Evolutionary conservation across 2,113 vertebrate genomes (phyloP).

Genomic region (Coryphaenoides rupestris): DNA sequence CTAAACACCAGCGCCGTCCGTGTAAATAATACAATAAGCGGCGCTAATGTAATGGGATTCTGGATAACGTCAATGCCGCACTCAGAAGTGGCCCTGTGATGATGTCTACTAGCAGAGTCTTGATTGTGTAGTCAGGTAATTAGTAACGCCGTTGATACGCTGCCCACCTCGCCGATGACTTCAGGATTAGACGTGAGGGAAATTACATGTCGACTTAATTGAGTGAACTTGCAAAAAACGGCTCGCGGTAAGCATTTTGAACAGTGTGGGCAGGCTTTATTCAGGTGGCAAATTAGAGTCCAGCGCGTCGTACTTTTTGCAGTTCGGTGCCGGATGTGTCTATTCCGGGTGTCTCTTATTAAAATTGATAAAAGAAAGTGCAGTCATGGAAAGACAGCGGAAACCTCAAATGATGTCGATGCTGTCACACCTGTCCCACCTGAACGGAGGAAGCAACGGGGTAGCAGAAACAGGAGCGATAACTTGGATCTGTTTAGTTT

Average conservation of each 20-base stretch:
- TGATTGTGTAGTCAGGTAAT: background rate
- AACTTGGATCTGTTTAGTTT: constrained; percentile 84
- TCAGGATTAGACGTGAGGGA: background rate
- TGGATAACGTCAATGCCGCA: background rate
- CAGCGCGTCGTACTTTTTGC: background rate
- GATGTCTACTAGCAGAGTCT: background rate
- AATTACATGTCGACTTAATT: background rate
- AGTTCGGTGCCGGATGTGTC: too few species aligned
- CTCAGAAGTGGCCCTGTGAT: background rate
- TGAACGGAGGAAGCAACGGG: constrained; percentile 70
- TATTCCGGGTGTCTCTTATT: constrained; percentile 81
- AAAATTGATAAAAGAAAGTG: background rate
- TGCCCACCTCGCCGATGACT: background rate
- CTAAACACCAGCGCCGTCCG: background rate
- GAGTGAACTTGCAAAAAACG: background rate
- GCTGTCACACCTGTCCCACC: constrained; percentile 65
- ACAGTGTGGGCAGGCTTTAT: background rate
- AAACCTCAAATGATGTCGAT: too few species aligned
- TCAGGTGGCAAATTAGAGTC: background rate
- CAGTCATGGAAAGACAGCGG: too few species aligned
- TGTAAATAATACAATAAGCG: background rate
- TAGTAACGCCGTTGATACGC: background rate
- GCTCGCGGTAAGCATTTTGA: background rate
- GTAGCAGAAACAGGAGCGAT: constrained; percentile 64
- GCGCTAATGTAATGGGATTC: background rate